A percentile compares a stretch with the other conserved stretches of the same genome.
phyloP scores from a whole-genome alignment of 2,113 vertebrate species.

The Python bivittatus region DNA sequence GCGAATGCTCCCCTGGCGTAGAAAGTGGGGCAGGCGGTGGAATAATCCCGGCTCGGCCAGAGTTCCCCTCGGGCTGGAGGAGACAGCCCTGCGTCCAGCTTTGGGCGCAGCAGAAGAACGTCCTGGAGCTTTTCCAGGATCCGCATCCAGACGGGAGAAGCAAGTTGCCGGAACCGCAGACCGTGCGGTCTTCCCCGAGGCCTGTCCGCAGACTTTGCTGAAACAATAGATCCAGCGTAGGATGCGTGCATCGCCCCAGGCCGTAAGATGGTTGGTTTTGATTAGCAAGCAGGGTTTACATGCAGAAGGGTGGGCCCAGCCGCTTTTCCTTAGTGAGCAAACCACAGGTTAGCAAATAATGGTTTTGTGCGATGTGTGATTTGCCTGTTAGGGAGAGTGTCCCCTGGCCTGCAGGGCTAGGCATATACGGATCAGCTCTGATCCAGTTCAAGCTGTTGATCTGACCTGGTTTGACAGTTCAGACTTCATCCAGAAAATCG shows the following conservation, averaged over 20 bases:
- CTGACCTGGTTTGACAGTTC: background rate
- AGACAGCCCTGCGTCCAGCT: background rate
- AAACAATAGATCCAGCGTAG: background rate
- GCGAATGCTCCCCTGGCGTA: no score
- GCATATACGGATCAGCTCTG: background rate
- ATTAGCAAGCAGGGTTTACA: background rate
- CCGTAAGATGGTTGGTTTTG: background rate
- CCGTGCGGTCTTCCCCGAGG: background rate
- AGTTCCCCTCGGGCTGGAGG: no score
- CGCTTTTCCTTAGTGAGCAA: background rate
- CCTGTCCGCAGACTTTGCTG: background rate
- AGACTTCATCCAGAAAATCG: background rate
- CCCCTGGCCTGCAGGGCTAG: background rate
- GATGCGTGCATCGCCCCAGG: background rate
- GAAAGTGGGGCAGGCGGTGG: background rate
- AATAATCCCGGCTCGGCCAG: background rate
- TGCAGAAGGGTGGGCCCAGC: background rate
- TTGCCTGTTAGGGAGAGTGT: background rate
- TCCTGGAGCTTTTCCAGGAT: background rate
- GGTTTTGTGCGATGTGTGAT: background rate
- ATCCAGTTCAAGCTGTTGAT: background rate
- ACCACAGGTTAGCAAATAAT: background rate
- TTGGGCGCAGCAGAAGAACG: background rate
- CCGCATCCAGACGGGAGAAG: background rate
- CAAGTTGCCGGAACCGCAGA: background rate